phyloP scores from a whole-genome alignment of 2,797 vertebrate species.

The Aulostomus chinensis region DNA sequence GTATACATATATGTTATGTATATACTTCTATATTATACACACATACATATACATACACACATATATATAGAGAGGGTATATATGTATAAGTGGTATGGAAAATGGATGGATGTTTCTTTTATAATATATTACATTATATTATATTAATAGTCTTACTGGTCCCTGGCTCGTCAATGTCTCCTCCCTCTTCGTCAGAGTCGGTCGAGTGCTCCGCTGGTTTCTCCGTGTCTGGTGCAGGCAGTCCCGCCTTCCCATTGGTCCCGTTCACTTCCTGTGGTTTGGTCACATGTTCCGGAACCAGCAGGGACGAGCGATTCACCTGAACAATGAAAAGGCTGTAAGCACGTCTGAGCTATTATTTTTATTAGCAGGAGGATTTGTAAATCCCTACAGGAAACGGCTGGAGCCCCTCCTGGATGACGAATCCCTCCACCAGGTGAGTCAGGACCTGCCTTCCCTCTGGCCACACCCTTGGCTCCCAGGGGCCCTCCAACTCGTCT shows the following conservation, averaged over 20 bases:
- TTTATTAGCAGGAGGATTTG: too few species aligned
- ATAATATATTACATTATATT: too few species aligned
- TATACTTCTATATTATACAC: too few species aligned
- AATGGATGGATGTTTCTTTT: too few species aligned
- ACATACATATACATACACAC: too few species aligned
- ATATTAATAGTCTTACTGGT: constrained; percentile 58
- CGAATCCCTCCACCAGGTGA: constrained; percentile 96
- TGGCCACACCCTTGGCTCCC: constrained; percentile 67
- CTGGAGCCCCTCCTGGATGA: constrained; percentile 96
- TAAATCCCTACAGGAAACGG: constrained; percentile 88
- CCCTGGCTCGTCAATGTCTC: constrained; percentile 80
- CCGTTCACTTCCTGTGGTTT: constrained; percentile 82
- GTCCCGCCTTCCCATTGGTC: constrained; percentile 78
- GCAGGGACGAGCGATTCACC: constrained; percentile 94
- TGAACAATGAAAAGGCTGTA: constrained; percentile 38
- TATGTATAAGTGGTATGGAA: too few species aligned
- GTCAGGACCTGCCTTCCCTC: constrained; percentile 88
- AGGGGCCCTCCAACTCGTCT: constrained; percentile 36
- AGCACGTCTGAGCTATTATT: too few species aligned
- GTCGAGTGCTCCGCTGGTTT: constrained; percentile 86
- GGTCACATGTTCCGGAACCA: constrained; percentile 85
- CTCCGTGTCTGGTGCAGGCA: constrained; percentile 73
- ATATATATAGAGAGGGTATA: too few species aligned
- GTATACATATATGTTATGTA: too few species aligned
- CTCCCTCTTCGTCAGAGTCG: constrained; percentile 85